phyloP scores from a whole-genome alignment of 2,888 invertebrate species.

The Hirtodrosophila trivittata region DNA sequence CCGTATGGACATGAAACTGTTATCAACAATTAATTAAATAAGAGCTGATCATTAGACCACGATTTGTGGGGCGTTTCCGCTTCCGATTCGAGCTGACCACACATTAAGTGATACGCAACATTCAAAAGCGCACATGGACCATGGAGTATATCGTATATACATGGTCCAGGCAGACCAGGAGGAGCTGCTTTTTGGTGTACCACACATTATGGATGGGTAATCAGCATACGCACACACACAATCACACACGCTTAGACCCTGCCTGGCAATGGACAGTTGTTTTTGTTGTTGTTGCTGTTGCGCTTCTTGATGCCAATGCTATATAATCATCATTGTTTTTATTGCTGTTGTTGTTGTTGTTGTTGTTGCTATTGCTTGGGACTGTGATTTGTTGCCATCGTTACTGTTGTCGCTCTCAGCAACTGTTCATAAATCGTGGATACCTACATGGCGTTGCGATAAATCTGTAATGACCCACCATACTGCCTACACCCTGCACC shows the following conservation, averaged over 20 bases:
- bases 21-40: constrained; percentile 79
- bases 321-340: constrained; percentile 50
- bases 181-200: constrained; percentile 22
- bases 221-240: constrained; percentile 41
- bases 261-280: neutral
- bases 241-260: neutral
- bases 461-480: constrained; percentile 72
- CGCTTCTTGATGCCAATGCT: constrained; percentile 51
- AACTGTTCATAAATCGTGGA: constrained; percentile 75
- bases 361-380: constrained; percentile 33
- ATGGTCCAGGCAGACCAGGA: neutral
- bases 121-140: constrained; percentile 24
- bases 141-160: neutral
- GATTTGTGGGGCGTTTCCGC: constrained; percentile 75
- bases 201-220: constrained; percentile 57
- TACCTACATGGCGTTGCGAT: constrained; percentile 74
- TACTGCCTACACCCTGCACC: neutral
- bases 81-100: constrained; percentile 57
- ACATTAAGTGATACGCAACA: constrained; percentile 64
- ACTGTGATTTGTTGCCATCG: constrained; percentile 77
- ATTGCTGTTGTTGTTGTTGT: constrained; percentile 26
- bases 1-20: constrained; percentile 57
- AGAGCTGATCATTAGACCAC: constrained; percentile 73
- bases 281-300: constrained; percentile 36
- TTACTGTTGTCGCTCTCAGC: constrained; percentile 79